Conservation (phyloP, 2,113 vertebrate genomes). For the Lynx canadensis region DNA sequence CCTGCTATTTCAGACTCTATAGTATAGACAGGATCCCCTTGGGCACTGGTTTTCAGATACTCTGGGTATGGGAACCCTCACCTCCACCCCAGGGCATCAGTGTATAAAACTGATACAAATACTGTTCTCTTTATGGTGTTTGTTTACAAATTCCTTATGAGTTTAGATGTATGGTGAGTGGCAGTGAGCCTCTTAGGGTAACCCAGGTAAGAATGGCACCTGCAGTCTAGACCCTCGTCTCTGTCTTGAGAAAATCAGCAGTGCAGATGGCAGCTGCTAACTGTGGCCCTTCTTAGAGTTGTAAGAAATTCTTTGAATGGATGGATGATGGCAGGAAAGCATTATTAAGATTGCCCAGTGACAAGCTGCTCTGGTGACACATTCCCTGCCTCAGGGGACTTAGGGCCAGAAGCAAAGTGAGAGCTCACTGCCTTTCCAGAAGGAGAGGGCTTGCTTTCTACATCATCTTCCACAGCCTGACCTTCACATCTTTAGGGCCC, state of each 20-base stretch:
- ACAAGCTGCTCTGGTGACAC: background rate
- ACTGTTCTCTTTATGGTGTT: background rate
- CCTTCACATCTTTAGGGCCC: background rate
- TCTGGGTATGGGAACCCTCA: background rate
- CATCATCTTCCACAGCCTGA: background rate
- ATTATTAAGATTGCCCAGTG: background rate
- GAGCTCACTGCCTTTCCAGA: background rate
- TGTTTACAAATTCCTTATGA: background rate
- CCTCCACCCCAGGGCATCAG: no score
- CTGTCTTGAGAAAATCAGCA: background rate
- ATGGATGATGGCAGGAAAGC: background rate
- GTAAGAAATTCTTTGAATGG: background rate
- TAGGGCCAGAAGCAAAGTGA: background rate
- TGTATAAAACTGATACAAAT: background rate
- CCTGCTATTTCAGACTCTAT: background rate
- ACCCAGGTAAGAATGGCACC: background rate
- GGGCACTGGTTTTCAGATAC: background rate
- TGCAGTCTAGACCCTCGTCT: rapidly evolving
- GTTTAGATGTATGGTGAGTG: background rate
- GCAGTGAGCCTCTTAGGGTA: rapidly evolving
- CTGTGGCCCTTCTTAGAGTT: background rate
- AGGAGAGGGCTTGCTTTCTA: background rate
- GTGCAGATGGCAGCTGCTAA: background rate
- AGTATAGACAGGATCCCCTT: background rate
- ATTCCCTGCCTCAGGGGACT: background rate